These are phyloP conservation scores for Gobio gobio DNA, from an alignment of 2,113 vertebrate genomes.

Conservation along the genomic window DNA sequence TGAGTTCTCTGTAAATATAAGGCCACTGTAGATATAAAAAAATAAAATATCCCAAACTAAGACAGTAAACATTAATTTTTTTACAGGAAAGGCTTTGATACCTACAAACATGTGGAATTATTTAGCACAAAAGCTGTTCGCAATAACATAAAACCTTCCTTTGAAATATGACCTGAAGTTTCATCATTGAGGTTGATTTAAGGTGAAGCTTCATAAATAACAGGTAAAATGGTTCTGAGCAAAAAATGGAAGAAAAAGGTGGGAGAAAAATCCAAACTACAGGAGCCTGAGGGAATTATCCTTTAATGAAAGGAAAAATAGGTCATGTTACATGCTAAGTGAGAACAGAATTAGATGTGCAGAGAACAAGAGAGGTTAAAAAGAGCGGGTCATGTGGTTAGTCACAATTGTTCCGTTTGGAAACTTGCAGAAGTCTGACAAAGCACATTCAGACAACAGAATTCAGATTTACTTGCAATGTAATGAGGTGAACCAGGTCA, in stretches of 20 bases:
- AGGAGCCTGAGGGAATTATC: not conserved
- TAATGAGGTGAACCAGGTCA: not conserved
- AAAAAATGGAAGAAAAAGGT: not conserved
- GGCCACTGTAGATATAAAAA: not conserved
- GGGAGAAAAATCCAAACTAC: not conserved
- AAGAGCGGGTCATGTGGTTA: conserved; percentile 12
- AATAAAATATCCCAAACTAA: not conserved
- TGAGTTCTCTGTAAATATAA: not conserved
- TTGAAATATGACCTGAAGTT: not conserved
- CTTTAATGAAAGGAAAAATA: conserved; percentile 35
- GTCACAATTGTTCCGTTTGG: not conserved
- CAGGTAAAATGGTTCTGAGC: not conserved
- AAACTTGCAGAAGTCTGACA: conserved; percentile 31
- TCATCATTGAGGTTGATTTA: not conserved
- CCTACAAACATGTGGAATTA: not conserved
- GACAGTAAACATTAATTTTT: not conserved
- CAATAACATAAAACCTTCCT: not conserved
- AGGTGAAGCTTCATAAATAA: not conserved
- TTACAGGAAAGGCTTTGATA: not conserved
- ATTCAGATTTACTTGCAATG: not conserved
- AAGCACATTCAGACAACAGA: not conserved
- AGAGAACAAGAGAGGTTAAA: conserved; percentile 29
- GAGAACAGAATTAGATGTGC: conserved; percentile 7
- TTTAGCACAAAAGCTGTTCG: not conserved
- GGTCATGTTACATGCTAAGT: conserved; percentile 33